These are phyloP conservation scores for Schizopygopsis pylzovi DNA, from an alignment of 2,797 vertebrate species.

Conservation along the genomic window DNA sequence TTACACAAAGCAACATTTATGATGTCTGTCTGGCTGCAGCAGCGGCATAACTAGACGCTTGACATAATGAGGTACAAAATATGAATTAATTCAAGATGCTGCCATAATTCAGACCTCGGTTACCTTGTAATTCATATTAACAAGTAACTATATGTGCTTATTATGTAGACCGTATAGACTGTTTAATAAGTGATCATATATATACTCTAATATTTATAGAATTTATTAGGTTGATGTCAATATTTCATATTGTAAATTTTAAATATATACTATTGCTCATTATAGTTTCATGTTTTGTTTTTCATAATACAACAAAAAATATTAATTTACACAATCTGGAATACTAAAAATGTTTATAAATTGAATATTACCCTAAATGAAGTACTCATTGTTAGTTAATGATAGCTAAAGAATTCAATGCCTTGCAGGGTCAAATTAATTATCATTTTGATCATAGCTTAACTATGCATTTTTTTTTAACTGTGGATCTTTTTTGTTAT, in stretches of 20 bases:
- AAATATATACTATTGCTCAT: neutral
- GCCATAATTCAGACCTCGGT: neutral
- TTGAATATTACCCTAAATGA: neutral
- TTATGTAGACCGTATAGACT: neutral
- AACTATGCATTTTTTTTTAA: neutral
- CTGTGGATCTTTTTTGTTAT: too few species aligned
- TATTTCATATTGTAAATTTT: neutral
- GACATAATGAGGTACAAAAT: constrained; percentile 7
- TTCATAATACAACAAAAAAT: neutral
- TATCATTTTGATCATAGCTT: too few species aligned
- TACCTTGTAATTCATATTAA: neutral
- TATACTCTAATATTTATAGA: neutral
- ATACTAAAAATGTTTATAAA: neutral
- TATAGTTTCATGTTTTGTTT: neutral
- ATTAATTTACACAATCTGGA: neutral
- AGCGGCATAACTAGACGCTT: neutral
- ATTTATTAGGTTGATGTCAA: neutral
- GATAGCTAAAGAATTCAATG: neutral
- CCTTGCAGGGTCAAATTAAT: neutral
- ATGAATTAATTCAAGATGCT: constrained; percentile 1
- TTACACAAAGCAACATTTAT: constrained; percentile 37
- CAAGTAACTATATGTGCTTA: neutral
- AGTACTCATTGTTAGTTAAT: neutral
- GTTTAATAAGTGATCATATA: too few species aligned
- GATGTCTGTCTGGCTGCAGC: constrained; percentile 17